Evolutionary conservation across 2,113 vertebrate genomes (phyloP), one percentile per base, ranked within the genome.

Genomic region (Ardeotis arabs): DNA sequence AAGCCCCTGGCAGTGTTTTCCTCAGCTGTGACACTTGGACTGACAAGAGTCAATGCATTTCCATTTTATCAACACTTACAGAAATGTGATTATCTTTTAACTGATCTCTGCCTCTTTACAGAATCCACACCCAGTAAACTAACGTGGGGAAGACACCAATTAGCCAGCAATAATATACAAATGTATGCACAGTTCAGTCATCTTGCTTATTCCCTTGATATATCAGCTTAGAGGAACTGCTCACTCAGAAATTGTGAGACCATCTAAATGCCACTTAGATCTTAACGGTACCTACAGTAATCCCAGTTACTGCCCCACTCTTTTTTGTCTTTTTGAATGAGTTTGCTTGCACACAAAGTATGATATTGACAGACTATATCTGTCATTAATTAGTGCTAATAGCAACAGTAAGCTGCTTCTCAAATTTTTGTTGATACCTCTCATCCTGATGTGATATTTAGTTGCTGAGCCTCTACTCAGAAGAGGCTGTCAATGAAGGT

Each of bases 91-190:
- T 66, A 6, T 16, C 14, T 89, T 58, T 87, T 55, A 74, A 81
- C 7, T 39, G 12, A 47, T 69, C 49, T 66, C 35, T 80, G 64
- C 49, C 76, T 53, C 23, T 60, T 15, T 20, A 52, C 10, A 35
- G 29, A 76, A 79, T 27, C n/a, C 31, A 69, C 33, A 66, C 21
- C 5, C 35, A 50, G 60, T 23, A 89, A 62, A 77, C 22, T 33
- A 39, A 73, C 3, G 7, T 10, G 8, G 27, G 33, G 28, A 66
- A 49, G 37, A 45, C 7, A n/a, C 17, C 0, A 0, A 41, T 47
- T 39, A 75, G 27, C 23, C 50, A 62, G 45, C 31, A 52, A 37
- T 63, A 70, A 13, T 1, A 7, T 13, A 31, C 16, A 41, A 25
- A 56, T 16, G 14, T 14, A 45, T 14, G 12, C 39, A 59, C 7